phyloP scores from a whole-genome alignment of 2,113 vertebrate species.

The Gnathonemus echidnorhynchus region DNA sequence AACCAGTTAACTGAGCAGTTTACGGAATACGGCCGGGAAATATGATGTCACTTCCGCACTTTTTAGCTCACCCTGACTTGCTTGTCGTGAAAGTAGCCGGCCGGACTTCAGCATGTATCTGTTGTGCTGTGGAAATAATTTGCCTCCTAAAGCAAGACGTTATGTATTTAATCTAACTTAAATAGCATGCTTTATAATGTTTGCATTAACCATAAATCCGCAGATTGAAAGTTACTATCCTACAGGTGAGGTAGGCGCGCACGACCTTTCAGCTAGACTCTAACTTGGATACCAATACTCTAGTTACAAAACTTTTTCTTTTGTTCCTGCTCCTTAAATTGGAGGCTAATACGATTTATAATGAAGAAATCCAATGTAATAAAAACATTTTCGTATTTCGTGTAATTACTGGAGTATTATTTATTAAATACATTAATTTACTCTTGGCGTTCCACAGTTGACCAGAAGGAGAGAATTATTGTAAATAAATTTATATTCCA shows the following conservation, averaged over 20 bases:
- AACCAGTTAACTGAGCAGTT: not conserved
- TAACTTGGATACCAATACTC: not conserved
- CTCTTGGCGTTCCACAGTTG: not conserved
- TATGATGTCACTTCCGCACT: constrained; percentile 13
- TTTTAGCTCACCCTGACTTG: not conserved
- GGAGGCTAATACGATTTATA: not conserved
- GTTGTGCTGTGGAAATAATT: not conserved
- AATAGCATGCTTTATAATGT: not conserved
- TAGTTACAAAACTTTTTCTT: not conserved
- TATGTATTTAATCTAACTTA: not conserved
- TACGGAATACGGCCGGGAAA: not conserved
- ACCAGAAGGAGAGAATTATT: not conserved
- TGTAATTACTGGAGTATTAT: not conserved
- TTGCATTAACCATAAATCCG: not conserved
- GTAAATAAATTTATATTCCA: not conserved
- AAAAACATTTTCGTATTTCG: not conserved
- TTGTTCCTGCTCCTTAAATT: not conserved
- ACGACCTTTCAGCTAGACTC: not conserved
- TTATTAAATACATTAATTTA: not conserved
- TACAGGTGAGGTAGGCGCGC: not conserved
- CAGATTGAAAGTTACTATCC: not conserved
- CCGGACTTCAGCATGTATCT: not conserved
- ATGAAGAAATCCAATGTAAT: not conserved
- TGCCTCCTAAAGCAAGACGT: no score
- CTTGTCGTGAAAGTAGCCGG: not conserved